Evolutionary conservation across 1,140 invertebrate genomes (phyloP).

Genomic region (Drosophila saltans): DNA sequence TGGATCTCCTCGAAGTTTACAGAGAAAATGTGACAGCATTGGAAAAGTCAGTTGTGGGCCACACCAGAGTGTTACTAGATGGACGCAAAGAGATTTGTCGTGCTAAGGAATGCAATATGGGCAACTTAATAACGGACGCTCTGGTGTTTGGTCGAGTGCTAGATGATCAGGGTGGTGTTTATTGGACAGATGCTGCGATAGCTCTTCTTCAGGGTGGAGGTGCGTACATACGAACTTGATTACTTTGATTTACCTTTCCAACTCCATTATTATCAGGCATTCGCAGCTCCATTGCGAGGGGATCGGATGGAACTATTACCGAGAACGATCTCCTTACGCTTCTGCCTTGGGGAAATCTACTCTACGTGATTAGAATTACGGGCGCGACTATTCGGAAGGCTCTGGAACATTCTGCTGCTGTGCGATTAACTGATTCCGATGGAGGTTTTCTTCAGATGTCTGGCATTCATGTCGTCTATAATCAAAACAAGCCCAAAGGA

Average conservation of each 20-base stretch:
- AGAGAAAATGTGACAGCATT: slow-evolving; percentile 85
- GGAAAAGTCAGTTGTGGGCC: slow-evolving; percentile 86
- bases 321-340: slow-evolving; percentile 82
- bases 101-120: slow-evolving; percentile 91
- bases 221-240: slow-evolving; percentile 6
- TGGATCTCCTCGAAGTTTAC: slow-evolving; percentile 86
- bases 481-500: slow-evolving; percentile 84
- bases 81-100: slow-evolving; percentile 86
- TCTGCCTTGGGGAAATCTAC: slow-evolving; percentile 85
- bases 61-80: slow-evolving; percentile 87
- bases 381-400: slow-evolving; percentile 81
- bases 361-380: slow-evolving; percentile 84
- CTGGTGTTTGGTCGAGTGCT: slow-evolving; percentile 84
- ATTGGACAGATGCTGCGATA: slow-evolving; percentile 91
- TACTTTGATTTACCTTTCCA: too few relatives aligned
- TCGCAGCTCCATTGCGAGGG: slow-evolving; percentile 65
- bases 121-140: slow-evolving; percentile 91
- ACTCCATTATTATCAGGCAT: slow-evolving; percentile 52
- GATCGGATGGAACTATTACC: slow-evolving; percentile 64
- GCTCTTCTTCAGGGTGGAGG: slow-evolving; percentile 89
- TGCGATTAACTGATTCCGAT: slow-evolving; percentile 83
- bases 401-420: slow-evolving; percentile 85
- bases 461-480: slow-evolving; percentile 85
- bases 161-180: slow-evolving; percentile 83
- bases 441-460: slow-evolving; percentile 87